Percentiles rank a stretch among this genome's conserved stretches.
phyloP scores from a whole-genome alignment of 2,113 vertebrate species.

The Rhinoderma darwinii region DNA sequence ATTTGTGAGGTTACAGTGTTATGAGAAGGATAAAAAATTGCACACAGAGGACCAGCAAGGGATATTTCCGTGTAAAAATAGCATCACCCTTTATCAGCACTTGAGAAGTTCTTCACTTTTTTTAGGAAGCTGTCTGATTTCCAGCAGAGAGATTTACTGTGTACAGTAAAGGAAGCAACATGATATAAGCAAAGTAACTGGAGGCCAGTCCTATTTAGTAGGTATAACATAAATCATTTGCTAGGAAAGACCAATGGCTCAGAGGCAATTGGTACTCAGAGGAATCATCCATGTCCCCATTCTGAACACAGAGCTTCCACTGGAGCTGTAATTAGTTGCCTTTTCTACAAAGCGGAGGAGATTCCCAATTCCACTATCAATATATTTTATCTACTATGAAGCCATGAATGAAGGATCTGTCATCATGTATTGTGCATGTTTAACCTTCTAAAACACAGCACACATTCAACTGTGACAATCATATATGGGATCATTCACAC shows the following conservation, averaged over 20 bases:
- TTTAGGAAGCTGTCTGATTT: conserved; percentile 49
- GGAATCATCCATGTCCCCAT: conserved; percentile 21
- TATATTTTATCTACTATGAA: background rate
- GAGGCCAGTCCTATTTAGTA: conserved; percentile 41
- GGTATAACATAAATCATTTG: conserved; percentile 56
- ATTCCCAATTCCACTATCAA: conserved; percentile 32
- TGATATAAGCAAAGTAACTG: conserved; percentile 38
- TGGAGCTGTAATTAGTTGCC: conserved; percentile 35
- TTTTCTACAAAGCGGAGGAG: conserved; percentile 27
- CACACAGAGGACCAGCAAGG: conserved; percentile 40
- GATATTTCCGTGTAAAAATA: conserved; percentile 49
- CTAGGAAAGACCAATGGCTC: conserved; percentile 48
- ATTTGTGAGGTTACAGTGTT: conserved; percentile 27
- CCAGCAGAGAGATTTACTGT: conserved; percentile 52
- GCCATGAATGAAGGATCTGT: background rate
- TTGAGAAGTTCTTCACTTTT: conserved; percentile 38
- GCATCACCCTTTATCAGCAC: conserved; percentile 56
- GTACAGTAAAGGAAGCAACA: conserved; percentile 39
- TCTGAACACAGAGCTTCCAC: conserved; percentile 9
- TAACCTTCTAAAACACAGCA: background rate
- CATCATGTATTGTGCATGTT: background rate
- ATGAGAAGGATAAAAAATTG: conserved; percentile 25
- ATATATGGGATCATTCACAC: too few species aligned
- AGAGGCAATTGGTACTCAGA: conserved; percentile 42
- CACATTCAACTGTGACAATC: too few species aligned